Evolutionary conservation across 2,797 vertebrate species (phyloP).

Genomic region (Argyrosomus regius): DNA sequence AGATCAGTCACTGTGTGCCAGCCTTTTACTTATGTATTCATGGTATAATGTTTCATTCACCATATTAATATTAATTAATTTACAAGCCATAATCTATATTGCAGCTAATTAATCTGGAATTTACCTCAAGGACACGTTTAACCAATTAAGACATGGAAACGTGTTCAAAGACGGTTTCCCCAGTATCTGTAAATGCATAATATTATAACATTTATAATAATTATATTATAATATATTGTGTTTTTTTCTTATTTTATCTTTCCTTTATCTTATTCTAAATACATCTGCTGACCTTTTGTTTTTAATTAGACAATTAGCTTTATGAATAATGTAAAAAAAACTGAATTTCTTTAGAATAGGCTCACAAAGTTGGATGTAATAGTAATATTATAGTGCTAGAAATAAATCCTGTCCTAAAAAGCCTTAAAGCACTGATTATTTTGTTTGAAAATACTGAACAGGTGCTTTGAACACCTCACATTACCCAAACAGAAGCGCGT

Average conservation of each 20-base stretch:
- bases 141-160: background rate
- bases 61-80: conserved; percentile 12
- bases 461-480: background rate
- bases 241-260: background rate
- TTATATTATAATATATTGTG: background rate
- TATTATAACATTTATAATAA: too few species aligned
- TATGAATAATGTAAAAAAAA: background rate
- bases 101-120: conserved; percentile 20
- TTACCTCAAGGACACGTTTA: background rate
- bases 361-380: background rate
- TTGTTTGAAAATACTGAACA: background rate
- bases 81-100: background rate
- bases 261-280: background rate
- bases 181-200: background rate
- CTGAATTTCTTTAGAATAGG: background rate
- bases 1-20: background rate
- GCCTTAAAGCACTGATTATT: background rate
- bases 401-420: background rate
- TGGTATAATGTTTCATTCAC: background rate
- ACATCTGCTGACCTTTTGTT: background rate
- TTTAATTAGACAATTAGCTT: background rate
- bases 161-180: background rate
- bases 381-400: background rate
- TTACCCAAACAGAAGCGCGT: background rate
- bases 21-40: background rate